Evolutionary conservation across 2,113 vertebrate genomes (phyloP).

Genomic region (Oryzias woworae): DNA sequence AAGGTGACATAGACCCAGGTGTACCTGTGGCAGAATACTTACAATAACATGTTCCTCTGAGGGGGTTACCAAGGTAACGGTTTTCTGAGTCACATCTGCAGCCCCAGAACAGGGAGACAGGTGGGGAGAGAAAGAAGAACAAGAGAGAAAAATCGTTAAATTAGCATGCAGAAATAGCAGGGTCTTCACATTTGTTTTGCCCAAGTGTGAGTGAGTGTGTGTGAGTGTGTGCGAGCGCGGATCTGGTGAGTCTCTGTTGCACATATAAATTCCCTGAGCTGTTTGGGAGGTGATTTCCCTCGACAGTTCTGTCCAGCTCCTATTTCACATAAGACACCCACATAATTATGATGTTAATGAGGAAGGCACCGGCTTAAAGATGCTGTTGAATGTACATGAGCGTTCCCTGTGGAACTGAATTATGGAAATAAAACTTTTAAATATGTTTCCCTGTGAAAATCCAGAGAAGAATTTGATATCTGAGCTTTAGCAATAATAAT

Average conservation of each 20-base stretch:
- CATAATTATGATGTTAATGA: neutral
- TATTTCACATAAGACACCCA: neutral
- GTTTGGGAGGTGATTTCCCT: slow-evolving; percentile 49
- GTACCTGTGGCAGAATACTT: slow-evolving; percentile 72
- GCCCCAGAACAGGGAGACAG: slow-evolving; percentile 13
- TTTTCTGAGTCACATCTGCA: slow-evolving; percentile 95
- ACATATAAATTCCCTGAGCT: neutral
- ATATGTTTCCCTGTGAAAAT: too few species aligned
- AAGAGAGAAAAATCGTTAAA: neutral
- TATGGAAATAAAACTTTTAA: too few species aligned
- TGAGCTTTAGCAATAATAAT: too few species aligned
- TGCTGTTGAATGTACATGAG: too few species aligned
- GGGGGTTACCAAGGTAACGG: slow-evolving; percentile 93
- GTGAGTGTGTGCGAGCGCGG: too few species aligned
- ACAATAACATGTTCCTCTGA: slow-evolving; percentile 94
- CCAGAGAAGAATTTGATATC: too few species aligned
- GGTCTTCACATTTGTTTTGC: slow-evolving; percentile 2
- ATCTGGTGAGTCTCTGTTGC: too few species aligned
- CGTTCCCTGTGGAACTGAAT: too few species aligned
- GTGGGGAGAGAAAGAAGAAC: neutral
- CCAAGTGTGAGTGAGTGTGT: too few species aligned
- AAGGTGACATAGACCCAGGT: slow-evolving; percentile 20
- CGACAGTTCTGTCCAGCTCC: neutral
- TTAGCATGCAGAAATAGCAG: slow-evolving; percentile 27
- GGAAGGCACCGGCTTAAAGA: too few species aligned